These are phyloP conservation scores for Scaptomyza polygonia DNA, from an alignment of 2,888 invertebrate species.

Conservation along the genomic window DNA sequence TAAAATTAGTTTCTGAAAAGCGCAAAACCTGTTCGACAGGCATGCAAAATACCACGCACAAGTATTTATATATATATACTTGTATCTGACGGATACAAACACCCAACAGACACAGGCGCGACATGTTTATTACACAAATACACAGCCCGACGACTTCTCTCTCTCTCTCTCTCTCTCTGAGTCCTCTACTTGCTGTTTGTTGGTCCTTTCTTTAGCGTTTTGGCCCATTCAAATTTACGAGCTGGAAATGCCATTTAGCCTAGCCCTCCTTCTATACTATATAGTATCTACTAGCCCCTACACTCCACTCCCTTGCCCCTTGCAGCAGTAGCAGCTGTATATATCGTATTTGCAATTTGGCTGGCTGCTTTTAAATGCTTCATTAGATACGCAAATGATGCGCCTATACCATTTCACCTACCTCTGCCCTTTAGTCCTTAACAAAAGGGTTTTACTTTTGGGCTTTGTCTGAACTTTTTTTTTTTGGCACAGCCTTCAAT, in stretches of 20 bases:
- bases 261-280: too few relatives aligned
- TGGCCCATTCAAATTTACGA: constrained; percentile 66
- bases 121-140: constrained; percentile 47
- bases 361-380: constrained; percentile 66
- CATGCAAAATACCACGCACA: constrained; percentile 52
- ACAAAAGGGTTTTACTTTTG: neutral
- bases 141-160: constrained; percentile 3
- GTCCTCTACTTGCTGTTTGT: too few relatives aligned
- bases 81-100: constrained; percentile 41
- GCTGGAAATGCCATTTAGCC: constrained; percentile 62
- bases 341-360: constrained; percentile 33
- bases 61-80: constrained; percentile 23
- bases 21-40: constrained; percentile 62
- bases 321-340: too few relatives aligned
- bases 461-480: too few relatives aligned
- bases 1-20: constrained; percentile 62
- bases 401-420: constrained; percentile 8
- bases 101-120: constrained; percentile 27
- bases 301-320: neutral
- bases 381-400: constrained; percentile 68
- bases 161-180: neutral
- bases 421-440: neutral
- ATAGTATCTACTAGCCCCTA: neutral
- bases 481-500: neutral
- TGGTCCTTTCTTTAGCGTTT: constrained; percentile 29